Percentiles rank a stretch among this genome's conserved stretches.
Evolutionary conservation across 2,888 invertebrate species (phyloP).

Genomic region (Synanthedon formicaeformis): DNA sequence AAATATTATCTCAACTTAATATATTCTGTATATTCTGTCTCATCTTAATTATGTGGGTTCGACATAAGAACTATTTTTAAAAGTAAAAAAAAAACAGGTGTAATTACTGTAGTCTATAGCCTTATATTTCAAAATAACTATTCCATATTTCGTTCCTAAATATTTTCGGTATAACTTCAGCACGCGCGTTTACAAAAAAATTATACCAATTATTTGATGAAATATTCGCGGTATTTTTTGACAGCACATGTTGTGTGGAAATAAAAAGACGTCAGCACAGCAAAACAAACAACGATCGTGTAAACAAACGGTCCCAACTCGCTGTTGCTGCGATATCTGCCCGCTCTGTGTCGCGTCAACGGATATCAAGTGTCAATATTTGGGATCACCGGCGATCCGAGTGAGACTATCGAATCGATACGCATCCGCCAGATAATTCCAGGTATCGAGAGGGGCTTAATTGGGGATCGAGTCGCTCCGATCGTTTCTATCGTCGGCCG

Average conservation of each 20-base stretch:
- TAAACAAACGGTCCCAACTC: background rate
- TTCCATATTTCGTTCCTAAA: too few species aligned
- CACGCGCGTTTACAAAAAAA: background rate
- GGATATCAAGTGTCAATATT: constrained; percentile 45
- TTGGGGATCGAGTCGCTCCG: constrained; percentile 35
- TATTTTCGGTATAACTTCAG: background rate
- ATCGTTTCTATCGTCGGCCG: background rate
- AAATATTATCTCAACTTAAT: too few species aligned
- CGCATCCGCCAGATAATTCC: constrained; percentile 31
- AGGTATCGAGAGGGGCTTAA: constrained; percentile 49
- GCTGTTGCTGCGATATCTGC: background rate
- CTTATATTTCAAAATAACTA: too few species aligned
- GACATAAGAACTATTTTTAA: too few species aligned
- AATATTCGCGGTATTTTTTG: background rate
- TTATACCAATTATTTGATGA: background rate
- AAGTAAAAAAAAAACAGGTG: too few species aligned
- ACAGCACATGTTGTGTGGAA: background rate
- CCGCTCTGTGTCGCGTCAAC: constrained; percentile 7
- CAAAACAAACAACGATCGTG: background rate
- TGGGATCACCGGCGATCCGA: constrained; percentile 33
- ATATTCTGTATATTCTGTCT: too few species aligned
- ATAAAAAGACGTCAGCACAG: background rate
- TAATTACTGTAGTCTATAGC: too few species aligned
- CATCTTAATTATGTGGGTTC: too few species aligned
- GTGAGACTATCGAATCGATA: constrained; percentile 20